Evolutionary conservation across 2,797 vertebrate species (phyloP), one percentile per base, ranked within the genome.

Genomic region (Malacoraja senta): DNA sequence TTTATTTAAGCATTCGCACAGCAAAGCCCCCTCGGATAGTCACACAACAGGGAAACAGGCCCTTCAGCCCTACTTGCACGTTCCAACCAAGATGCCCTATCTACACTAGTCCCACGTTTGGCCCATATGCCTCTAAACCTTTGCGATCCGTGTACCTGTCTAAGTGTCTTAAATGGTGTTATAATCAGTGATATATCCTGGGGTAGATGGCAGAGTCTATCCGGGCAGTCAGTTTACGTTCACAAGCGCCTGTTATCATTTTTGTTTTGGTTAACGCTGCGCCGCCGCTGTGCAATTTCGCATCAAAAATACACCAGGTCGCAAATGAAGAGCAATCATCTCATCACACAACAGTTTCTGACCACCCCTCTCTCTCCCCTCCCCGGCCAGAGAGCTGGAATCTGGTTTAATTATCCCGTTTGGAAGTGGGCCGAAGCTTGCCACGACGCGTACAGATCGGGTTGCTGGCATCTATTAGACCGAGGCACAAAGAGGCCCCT

Each of bases 391-490:
- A 26, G 29, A 53, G 68, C 38, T 65, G n/a, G 21, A n/a, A 35
- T 8, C 21, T 24, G 12, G 65, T 76, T 84, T 92, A 76, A 92
- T 92, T 76, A 72, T 44, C 24, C 38, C 29, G 24, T 53, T 53
- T 15, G 21, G 38, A 53, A 58, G 72, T 92, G 35, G 76, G 58
- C 29, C 32, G 90, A 91, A 91, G 9, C 29, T 74, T 24, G 38
- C 44, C 4, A 53, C 24, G 9, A 15, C 35, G 71, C 24, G 44
- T 76, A 38, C 74, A 53, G 90, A 92, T 76, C 65, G 35, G 90
- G 29, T 91, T 76, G 24, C 35, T 92, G 90, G 90, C 90, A 92
- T 38, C 71, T 74, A 92, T 92, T 92, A 92, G 58, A 76, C 53
- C 58, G 58, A 92, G 10, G 71, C 44, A 92, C 90, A 92, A 92